These are phyloP conservation scores for Drosophila triauraria DNA, from an alignment of 1,140 invertebrate species.

Conservation along the genomic window DNA sequence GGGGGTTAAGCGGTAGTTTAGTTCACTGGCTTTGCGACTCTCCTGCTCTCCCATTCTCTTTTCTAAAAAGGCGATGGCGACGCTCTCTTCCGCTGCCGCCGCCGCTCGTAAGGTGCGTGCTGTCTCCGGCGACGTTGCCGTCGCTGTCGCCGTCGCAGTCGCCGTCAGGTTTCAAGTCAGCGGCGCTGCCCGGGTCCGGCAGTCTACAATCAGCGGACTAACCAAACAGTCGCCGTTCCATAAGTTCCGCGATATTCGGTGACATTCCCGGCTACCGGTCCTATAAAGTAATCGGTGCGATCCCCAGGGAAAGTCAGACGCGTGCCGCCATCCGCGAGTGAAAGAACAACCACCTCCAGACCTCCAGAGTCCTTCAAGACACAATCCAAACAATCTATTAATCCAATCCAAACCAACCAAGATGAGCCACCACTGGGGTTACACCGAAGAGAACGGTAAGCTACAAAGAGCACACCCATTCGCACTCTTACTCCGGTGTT, in stretches of 20 bases:
- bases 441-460: conserved; percentile 83
- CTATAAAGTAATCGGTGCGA: conserved; percentile 59
- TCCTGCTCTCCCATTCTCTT: conserved; percentile 35
- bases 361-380: conserved; percentile 13
- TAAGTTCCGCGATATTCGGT: conserved; percentile 30
- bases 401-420: conserved; percentile 21
- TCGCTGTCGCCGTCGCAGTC: conserved; percentile 26
- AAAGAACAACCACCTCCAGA: conserved; percentile 29
- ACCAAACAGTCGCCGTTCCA: conserved; percentile 58
- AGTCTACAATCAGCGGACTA: conserved; percentile 74
- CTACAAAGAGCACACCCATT: not conserved
- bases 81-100: conserved; percentile 29
- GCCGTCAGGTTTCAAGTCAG: conserved; percentile 58
- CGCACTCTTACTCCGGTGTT: conserved; percentile 4
- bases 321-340: conserved; percentile 58
- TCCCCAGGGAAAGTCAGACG: conserved; percentile 53
- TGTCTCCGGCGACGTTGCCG: conserved; percentile 14
- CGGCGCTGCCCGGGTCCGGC: conserved; percentile 58
- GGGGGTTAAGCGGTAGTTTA: conserved; percentile 63
- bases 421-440: conserved; percentile 84
- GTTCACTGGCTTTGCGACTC: conserved; percentile 37
- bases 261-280: conserved; percentile 16
- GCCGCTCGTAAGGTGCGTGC: conserved; percentile 64
- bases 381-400: not conserved
- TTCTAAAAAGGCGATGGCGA: not conserved